A percentile compares a stretch with the other conserved stretches of the same genome.
These are phyloP conservation scores for Muntiacus reevesi DNA, from an alignment of 2,113 vertebrate genomes.

Conservation along the genomic window DNA sequence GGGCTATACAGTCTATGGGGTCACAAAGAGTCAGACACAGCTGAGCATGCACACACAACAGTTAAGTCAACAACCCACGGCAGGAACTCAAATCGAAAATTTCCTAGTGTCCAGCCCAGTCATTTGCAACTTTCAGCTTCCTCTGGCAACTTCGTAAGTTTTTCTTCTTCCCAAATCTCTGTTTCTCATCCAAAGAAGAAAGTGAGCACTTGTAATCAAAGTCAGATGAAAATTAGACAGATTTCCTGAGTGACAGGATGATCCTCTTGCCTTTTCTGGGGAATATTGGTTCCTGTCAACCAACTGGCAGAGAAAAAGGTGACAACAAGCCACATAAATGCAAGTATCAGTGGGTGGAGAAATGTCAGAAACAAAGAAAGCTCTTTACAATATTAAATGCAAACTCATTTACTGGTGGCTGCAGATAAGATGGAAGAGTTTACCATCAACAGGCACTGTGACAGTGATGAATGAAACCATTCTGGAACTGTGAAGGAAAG, in stretches of 20 bases:
- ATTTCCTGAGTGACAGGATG: slow-evolving; percentile 60
- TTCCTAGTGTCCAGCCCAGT: not conserved
- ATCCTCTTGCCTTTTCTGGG: slow-evolving; percentile 52
- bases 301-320: slow-evolving; percentile 61
- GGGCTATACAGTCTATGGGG: not conserved
- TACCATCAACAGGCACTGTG: slow-evolving; percentile 56
- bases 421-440: slow-evolving; percentile 75
- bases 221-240: slow-evolving; percentile 62
- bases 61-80: not conserved
- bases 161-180: not conserved
- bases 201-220: slow-evolving; percentile 47
- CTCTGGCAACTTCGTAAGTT: slow-evolving; percentile 35
- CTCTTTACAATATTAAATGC: slow-evolving; percentile 81
- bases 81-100: not conserved
- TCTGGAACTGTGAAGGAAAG: slow-evolving; percentile 74
- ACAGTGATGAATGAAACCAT: slow-evolving; percentile 81
- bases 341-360: slow-evolving; percentile 58
- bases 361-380: slow-evolving; percentile 72
- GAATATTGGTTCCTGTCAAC: slow-evolving; percentile 59
- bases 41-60: not conserved
- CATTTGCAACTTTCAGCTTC: slow-evolving; percentile 25
- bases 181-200: slow-evolving; percentile 45
- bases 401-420: slow-evolving; percentile 79
- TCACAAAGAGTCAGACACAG: not conserved
- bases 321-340: slow-evolving; percentile 48